Conservation (phyloP, 2,113 vertebrate species). For the Mastomys coucha region DNA sequence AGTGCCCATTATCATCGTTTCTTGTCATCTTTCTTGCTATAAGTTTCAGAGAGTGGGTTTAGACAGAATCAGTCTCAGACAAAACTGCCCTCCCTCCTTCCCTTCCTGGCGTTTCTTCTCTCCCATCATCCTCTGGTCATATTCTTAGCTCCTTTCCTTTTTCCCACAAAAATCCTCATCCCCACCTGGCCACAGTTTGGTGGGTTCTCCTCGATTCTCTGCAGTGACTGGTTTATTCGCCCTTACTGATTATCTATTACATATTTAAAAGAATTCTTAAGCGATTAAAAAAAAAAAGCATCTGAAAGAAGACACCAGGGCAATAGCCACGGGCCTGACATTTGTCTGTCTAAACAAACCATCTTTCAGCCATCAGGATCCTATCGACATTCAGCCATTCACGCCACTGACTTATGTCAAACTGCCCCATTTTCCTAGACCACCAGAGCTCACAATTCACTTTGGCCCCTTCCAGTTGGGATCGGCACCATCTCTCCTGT, state of each 20-base stretch:
- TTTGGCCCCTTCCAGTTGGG: background rate
- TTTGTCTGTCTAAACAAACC: background rate
- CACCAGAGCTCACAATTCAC: background rate
- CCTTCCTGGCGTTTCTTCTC: background rate
- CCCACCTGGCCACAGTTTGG: background rate
- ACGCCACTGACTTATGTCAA: background rate
- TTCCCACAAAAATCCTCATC: background rate
- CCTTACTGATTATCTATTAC: background rate
- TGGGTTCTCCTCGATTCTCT: background rate
- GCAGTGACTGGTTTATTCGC: background rate
- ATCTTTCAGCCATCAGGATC: background rate
- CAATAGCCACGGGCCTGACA: background rate
- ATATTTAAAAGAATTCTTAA: constrained; percentile 1
- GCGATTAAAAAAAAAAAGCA: background rate
- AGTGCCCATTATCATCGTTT: background rate
- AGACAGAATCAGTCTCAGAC: background rate
- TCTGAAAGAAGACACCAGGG: background rate
- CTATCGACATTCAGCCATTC: no score
- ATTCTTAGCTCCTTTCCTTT: background rate
- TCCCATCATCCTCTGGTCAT: background rate
- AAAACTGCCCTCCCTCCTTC: background rate
- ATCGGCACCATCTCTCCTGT: background rate
- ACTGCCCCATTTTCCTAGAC: background rate
- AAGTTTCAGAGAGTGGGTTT: background rate
- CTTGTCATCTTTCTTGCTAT: background rate